Evolutionary conservation across 2,888 invertebrate species (phyloP).

Genomic region (Ecliptopera silaceata): DNA sequence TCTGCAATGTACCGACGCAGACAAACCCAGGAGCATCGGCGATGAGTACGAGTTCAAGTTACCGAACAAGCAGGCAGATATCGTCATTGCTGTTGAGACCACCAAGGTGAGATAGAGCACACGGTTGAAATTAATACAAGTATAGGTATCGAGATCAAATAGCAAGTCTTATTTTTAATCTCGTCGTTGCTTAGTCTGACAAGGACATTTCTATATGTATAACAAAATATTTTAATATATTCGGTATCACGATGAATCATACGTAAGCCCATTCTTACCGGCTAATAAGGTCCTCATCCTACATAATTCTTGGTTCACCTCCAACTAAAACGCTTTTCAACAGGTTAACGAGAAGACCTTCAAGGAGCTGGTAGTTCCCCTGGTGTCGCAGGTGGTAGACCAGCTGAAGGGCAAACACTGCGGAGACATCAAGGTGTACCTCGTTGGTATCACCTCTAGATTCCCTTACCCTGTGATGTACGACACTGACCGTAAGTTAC

Average conservation of each 20-base stretch:
- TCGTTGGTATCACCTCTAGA: conserved; percentile 83
- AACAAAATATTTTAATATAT: no score
- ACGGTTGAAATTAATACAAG: no score
- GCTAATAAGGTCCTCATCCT: no score
- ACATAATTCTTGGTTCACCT: not conserved
- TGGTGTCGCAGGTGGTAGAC: conserved; percentile 83
- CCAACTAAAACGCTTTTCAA: conserved; percentile 26
- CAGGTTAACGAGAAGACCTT: conserved; percentile 85
- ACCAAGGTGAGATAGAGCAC: conserved; percentile 55
- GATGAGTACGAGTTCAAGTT: conserved; percentile 85
- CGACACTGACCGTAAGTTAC: conserved; percentile 75
- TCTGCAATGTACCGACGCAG: conserved; percentile 80
- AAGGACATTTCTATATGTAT: no score
- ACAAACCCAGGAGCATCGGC: conserved; percentile 72
- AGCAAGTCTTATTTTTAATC: no score
- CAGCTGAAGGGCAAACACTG: conserved; percentile 82
- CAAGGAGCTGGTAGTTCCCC: conserved; percentile 84
- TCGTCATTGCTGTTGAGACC: conserved; percentile 89
- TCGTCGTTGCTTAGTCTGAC: no score
- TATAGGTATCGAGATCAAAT: no score
- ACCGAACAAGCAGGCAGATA: conserved; percentile 90
- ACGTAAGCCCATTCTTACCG: no score
- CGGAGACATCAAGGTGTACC: conserved; percentile 74
- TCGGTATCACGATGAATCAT: no score
- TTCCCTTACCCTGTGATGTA: conserved; percentile 70